Conservation (phyloP, 2,888 invertebrate genomes). For the Caenorhabditis japonica region DNA sequence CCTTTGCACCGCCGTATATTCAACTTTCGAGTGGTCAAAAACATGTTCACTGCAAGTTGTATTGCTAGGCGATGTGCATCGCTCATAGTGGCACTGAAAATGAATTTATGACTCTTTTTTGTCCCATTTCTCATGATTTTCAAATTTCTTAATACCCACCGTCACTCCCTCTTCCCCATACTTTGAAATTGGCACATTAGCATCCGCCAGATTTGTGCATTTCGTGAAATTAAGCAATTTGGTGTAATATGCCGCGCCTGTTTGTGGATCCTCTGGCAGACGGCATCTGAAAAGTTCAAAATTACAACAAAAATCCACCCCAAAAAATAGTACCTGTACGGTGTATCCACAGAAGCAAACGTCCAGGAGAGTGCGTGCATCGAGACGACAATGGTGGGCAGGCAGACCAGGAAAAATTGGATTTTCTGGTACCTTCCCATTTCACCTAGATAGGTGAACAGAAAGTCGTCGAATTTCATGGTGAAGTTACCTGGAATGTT, state of each 20-base stretch:
- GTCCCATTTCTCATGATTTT: not conserved
- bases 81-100: constrained; percentile 57
- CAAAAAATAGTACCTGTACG: constrained; percentile 70
- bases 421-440: constrained; percentile 72
- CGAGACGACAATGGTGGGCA: constrained; percentile 75
- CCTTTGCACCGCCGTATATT: constrained; percentile 70
- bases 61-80: constrained; percentile 24
- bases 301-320: no score
- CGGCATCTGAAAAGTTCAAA: constrained; percentile 62
- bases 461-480: constrained; percentile 77
- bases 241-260: constrained; percentile 54
- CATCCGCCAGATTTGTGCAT: constrained; percentile 48
- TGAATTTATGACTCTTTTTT: not conserved
- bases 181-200: constrained; percentile 22
- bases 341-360: constrained; percentile 72
- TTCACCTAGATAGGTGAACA: constrained; percentile 75
- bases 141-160: constrained; percentile 31
- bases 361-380: constrained; percentile 77
- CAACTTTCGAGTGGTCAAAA: constrained; percentile 69
- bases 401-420: constrained; percentile 75
- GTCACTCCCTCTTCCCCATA: constrained; percentile 44
- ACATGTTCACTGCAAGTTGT: constrained; percentile 59
- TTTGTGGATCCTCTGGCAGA: constrained; percentile 53
- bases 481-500: constrained; percentile 3
- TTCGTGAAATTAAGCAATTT: constrained; percentile 47